These are phyloP conservation scores for Artemia franciscana DNA, from an alignment of 1,140 invertebrate species.

Conservation along the genomic window DNA sequence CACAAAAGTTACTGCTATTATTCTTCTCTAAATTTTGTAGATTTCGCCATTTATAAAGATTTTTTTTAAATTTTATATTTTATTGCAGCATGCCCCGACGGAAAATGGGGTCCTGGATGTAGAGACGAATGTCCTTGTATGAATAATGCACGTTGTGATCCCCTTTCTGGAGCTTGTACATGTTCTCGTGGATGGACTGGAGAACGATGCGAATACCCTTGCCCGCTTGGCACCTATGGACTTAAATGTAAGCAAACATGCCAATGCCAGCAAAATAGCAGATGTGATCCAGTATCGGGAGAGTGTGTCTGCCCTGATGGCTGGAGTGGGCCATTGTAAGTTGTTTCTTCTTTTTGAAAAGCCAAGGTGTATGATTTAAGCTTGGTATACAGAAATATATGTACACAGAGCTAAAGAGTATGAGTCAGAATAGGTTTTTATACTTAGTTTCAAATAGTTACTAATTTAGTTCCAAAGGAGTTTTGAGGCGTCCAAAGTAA, in stretches of 20 bases:
- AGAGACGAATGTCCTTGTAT: slow-evolving; percentile 40
- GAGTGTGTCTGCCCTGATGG: slow-evolving; percentile 50
- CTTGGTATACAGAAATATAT: too few species aligned
- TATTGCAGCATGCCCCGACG: slow-evolving; percentile 39
- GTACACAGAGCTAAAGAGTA: too few species aligned
- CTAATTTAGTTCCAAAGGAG: too few species aligned
- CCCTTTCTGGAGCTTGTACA: slow-evolving; percentile 38
- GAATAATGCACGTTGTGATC: slow-evolving; percentile 49
- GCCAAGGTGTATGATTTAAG: too few species aligned
- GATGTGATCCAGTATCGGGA: slow-evolving; percentile 59
- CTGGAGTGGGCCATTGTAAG: slow-evolving; percentile 54
- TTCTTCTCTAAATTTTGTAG: too few species aligned
- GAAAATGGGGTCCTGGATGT: slow-evolving; percentile 45
- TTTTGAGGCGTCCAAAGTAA: too few species aligned
- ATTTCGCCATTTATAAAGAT: too few species aligned
- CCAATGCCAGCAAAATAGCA: slow-evolving; percentile 17
- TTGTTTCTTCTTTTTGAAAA: slow-evolving; percentile 17
- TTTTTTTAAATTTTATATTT: too few species aligned
- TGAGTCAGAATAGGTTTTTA: too few species aligned
- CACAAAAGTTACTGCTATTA: too few species aligned
- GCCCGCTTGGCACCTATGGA: slow-evolving; percentile 42
- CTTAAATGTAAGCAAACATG: slow-evolving; percentile 56
- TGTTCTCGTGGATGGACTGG: slow-evolving; percentile 42
- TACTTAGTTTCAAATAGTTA: too few species aligned
- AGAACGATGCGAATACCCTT: slow-evolving; percentile 40